Base-by-base conservation (phyloP, 30 jellyfish, hydroid and myxozoan genomes). In the Aurelia coerulea region DNA sequence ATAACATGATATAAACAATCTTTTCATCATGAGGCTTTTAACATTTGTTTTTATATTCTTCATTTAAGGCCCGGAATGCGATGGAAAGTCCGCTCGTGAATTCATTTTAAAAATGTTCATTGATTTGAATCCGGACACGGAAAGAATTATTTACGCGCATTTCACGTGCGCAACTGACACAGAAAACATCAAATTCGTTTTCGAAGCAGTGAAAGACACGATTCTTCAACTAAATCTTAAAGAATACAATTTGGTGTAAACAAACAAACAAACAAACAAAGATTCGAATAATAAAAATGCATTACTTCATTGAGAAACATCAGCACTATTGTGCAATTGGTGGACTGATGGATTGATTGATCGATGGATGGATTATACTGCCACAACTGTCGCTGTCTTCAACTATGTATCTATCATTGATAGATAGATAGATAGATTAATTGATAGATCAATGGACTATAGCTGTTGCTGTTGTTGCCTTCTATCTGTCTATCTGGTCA, bases 121-220 rank as follows among this genome's bases (percentile, higher is more conserved):
- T 66, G 98, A 90, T 78, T 79, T 90, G 71, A 95, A 95, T 83
- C 98, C 99, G 29, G 99, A 95, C 69, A 73, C 97, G 53, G 98
- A 95, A 87, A 90, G 87, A 66, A 95, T 95, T 39, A 95, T 95
- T 72, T 95, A 95, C 84, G 86, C 98, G 65, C 99, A 95, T 83
- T 95, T 95, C 89, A 95, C 99, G 34, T 95, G 99, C 67, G 99
- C 99, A 58, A 95, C 99, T 15, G 99, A 95, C 87, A 95, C 99
- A 41, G 98, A 95, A 68, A 95, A 95, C 78, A 95, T 95, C 54
- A 97, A 97, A 39, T 95, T 95, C 64, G 99, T 95, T 46, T 95
- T 95, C 58, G 99, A 97, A 39, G 99, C 99, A 15, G 99, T 95
- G 33, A 95, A 91, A 71, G 99, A 95, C 90, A 95, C 98, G 67